Conservation (phyloP, 2,797 vertebrate genomes). For the Falco columbarius region DNA sequence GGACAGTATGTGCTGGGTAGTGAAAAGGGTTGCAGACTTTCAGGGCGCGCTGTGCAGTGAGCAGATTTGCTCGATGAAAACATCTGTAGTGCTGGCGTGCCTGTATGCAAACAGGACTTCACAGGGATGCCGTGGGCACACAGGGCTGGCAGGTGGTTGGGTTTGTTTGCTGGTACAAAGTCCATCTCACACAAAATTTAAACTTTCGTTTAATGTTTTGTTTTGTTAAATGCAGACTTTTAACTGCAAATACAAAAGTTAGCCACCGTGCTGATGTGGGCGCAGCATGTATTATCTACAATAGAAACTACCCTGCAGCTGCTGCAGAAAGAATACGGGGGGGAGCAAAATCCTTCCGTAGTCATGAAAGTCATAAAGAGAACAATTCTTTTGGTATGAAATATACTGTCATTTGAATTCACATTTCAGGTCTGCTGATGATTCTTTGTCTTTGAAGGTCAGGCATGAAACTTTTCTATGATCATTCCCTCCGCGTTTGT, state of each 20-base stretch:
- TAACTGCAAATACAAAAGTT: neutral
- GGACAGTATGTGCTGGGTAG: neutral
- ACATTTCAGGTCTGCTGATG: neutral
- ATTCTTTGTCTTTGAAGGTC: neutral
- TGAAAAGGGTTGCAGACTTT: neutral
- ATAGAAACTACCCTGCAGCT: neutral
- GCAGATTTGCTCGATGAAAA: neutral
- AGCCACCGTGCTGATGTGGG: neutral
- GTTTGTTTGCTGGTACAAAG: neutral
- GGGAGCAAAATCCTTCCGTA: neutral
- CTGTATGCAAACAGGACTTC: no score
- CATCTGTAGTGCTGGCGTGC: fast-evolving
- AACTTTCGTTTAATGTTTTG: neutral
- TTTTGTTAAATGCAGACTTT: neutral
- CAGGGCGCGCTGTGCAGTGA: fast-evolving
- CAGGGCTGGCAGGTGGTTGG: neutral
- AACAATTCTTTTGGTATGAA: neutral
- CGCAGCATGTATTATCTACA: neutral
- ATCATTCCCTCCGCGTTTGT: neutral
- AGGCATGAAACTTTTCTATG: neutral
- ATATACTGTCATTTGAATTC: neutral
- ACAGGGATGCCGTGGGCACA: fast-evolving
- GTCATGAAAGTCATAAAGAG: neutral
- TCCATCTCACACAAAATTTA: neutral
- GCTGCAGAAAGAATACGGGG: neutral